These are phyloP conservation scores for Craterocephalus amniculus DNA, from an alignment of 2,797 vertebrate species.

Conservation along the genomic window DNA sequence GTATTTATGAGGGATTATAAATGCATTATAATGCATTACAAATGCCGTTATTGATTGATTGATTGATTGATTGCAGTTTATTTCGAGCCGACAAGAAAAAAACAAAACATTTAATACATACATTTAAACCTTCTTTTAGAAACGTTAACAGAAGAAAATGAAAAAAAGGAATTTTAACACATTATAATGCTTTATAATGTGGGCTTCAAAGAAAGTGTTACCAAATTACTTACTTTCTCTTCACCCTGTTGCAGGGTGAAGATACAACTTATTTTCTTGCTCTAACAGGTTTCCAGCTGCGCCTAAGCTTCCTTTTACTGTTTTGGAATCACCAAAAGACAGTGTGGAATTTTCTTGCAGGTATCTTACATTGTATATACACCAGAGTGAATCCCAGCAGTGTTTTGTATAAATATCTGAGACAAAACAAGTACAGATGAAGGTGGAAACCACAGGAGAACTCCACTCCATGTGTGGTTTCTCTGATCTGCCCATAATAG, in stretches of 20 bases:
- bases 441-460: conserved; percentile 37
- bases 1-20: no score
- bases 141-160: no score
- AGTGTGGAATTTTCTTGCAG: neutral
- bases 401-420: conserved; percentile 25
- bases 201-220: no score
- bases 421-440: conserved; percentile 24
- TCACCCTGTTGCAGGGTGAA: neutral
- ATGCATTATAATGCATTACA: no score
- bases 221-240: no score
- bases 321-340: conserved; percentile 3
- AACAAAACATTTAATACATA: no score
- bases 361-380: conserved; percentile 4
- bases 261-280: neutral
- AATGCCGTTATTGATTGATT: no score
- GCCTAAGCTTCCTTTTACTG: neutral
- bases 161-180: no score
- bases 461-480: conserved; percentile 41
- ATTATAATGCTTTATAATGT: no score
- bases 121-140: no score
- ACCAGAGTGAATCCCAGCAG: conserved; percentile 7
- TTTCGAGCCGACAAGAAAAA: no score
- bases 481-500: conserved; percentile 9
- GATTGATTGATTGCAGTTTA: no score
- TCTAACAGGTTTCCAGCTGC: neutral